Conservation (phyloP, 2,888 invertebrate genomes). For the Antheraea assamensis region DNA sequence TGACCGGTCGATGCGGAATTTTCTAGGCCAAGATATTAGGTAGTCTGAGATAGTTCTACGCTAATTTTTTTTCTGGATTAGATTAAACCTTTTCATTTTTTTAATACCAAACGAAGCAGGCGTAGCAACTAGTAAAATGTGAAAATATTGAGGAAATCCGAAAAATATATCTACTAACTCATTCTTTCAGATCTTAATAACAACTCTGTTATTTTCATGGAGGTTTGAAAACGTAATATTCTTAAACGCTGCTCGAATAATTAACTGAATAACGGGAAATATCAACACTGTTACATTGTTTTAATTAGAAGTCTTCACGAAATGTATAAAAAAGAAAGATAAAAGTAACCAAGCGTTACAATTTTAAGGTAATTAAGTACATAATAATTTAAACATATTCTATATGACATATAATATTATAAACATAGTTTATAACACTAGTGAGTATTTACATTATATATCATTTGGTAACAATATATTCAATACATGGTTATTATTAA, state of each 20-base stretch:
- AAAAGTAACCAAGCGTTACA: conserved; percentile 8
- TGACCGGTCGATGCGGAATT: no score
- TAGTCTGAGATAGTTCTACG: no score
- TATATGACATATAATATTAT: not conserved
- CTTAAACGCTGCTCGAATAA: conserved; percentile 4
- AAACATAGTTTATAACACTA: not conserved
- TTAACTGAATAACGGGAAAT: conserved; percentile 31
- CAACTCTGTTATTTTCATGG: not conserved
- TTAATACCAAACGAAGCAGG: no score
- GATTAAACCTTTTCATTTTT: no score
- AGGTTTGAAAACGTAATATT: conserved; percentile 13
- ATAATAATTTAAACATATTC: not conserved
- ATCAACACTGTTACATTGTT: conserved; percentile 32
- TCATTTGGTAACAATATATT: no score
- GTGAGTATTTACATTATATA: no score
- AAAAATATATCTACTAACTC: not conserved
- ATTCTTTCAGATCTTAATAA: not conserved
- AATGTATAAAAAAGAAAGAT: conserved; percentile 16
- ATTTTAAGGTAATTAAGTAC: conserved; percentile 11
- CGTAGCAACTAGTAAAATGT: not conserved
- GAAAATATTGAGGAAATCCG: not conserved
- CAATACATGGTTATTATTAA: no score
- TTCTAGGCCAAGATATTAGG: no score
- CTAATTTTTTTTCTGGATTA: no score
- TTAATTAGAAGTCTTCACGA: conserved; percentile 29